Evolutionary conservation across 2,113 vertebrate species (phyloP).

Genomic region (Phocoena phocoena): DNA sequence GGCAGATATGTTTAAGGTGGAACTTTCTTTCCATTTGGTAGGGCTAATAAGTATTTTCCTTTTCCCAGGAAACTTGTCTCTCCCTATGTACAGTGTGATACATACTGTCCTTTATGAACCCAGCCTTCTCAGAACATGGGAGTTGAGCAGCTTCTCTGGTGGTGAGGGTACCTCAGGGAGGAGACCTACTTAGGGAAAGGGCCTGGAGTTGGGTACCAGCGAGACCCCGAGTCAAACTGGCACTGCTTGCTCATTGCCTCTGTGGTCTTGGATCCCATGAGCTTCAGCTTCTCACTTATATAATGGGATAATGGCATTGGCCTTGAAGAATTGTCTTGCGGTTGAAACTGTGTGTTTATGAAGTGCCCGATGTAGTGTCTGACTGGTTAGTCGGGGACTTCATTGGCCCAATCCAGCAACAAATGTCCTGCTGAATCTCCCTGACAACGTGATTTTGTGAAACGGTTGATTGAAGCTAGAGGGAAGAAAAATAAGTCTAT

Average conservation of each 20-base stretch:
- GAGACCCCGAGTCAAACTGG: not conserved
- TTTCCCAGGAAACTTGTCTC: not conserved
- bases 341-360: not conserved
- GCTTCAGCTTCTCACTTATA: not conserved
- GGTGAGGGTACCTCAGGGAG: not conserved
- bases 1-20: not conserved
- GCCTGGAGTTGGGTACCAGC: not conserved
- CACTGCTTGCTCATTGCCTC: not conserved
- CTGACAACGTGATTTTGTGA: not conserved
- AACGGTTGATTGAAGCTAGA: not conserved
- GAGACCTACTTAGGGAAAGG: not conserved
- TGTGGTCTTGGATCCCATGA: not conserved
- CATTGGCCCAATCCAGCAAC: not conserved
- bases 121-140: not conserved
- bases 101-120: not conserved
- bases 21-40: not conserved
- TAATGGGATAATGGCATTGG: not conserved
- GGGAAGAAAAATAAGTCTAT: not conserved
- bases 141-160: not conserved
- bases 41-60: not conserved
- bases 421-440: not conserved
- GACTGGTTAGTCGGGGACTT: not conserved
- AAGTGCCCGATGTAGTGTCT: not conserved
- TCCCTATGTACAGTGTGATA: not conserved
- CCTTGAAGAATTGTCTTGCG: not conserved